phyloP scores from a whole-genome alignment of 2,888 invertebrate genomes.

The Patella caerulea region DNA sequence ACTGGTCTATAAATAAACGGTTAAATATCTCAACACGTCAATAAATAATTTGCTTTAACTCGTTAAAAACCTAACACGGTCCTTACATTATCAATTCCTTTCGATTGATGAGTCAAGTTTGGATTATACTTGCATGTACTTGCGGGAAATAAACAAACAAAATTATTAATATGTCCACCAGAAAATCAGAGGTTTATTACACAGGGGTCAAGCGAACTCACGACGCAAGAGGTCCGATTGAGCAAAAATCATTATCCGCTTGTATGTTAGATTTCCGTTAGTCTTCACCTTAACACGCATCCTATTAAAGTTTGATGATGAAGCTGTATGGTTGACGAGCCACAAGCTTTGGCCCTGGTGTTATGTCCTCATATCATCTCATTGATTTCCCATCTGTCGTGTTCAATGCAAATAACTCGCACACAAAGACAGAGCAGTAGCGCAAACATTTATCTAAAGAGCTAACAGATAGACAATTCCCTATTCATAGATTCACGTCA shows the following conservation, averaged over 20 bases:
- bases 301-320: constrained; percentile 16
- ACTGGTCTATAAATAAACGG: no score
- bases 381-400: constrained; percentile 30
- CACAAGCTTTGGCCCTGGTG: constrained; percentile 14
- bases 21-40: no score
- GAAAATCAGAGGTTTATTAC: no score
- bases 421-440: constrained; percentile 23
- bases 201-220: no score
- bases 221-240: background rate
- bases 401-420: constrained; percentile 26
- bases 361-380: constrained; percentile 14
- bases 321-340: constrained; percentile 17
- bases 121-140: no score
- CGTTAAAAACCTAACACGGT: no score
- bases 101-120: no score
- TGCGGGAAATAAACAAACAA: no score
- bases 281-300: constrained; percentile 14
- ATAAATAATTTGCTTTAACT: no score
- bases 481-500: background rate
- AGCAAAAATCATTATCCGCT: constrained; percentile 24
- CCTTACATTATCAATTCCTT: no score
- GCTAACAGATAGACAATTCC: constrained; percentile 23
- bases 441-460: constrained; percentile 26
- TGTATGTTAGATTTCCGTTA: constrained; percentile 24
- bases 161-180: no score